Evolutionary conservation across 2,797 vertebrate species (phyloP).

Genomic region (Centropyge bicolor): DNA sequence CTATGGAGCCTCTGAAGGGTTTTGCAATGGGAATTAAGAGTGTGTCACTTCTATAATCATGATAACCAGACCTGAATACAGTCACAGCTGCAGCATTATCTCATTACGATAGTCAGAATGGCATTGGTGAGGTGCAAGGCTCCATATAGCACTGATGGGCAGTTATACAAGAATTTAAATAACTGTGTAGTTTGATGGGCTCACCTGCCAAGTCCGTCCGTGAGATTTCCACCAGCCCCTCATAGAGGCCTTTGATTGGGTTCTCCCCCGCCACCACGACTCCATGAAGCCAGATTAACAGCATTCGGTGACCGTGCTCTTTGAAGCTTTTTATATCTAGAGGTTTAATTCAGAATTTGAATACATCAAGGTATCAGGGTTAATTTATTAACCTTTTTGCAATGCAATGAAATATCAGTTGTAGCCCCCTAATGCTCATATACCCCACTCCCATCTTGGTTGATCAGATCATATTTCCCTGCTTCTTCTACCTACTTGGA

Average conservation of each 20-base stretch:
- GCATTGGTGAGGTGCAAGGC: too few relatives aligned
- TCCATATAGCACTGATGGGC: not conserved
- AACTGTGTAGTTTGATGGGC: not conserved
- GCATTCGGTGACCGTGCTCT: conserved; percentile 93
- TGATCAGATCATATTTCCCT: too few relatives aligned
- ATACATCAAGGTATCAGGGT: not conserved
- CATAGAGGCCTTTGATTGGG: conserved; percentile 90
- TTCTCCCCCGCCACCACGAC: conserved; percentile 86
- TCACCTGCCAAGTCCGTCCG: conserved; percentile 91
- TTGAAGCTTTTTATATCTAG: conserved; percentile 91
- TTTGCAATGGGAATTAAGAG: too few relatives aligned
- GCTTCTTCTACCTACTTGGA: too few relatives aligned
- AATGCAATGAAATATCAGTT: not conserved
- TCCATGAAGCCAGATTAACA: conserved; percentile 94
- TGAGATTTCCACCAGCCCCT: conserved; percentile 90
- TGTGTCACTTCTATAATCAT: too few relatives aligned
- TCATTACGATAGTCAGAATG: too few relatives aligned
- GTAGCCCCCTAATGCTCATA: not conserved
- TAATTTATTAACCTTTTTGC: not conserved
- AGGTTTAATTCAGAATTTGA: conserved; percentile 12
- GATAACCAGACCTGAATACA: not conserved
- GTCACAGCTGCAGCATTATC: too few relatives aligned
- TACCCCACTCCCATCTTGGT: not conserved
- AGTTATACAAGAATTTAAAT: not conserved
- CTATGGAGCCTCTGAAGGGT: too few relatives aligned